Evolutionary conservation across 2,797 vertebrate genomes (phyloP), one percentile per base, ranked within the genome.

Genomic region (Aldrovandia affinis): DNA sequence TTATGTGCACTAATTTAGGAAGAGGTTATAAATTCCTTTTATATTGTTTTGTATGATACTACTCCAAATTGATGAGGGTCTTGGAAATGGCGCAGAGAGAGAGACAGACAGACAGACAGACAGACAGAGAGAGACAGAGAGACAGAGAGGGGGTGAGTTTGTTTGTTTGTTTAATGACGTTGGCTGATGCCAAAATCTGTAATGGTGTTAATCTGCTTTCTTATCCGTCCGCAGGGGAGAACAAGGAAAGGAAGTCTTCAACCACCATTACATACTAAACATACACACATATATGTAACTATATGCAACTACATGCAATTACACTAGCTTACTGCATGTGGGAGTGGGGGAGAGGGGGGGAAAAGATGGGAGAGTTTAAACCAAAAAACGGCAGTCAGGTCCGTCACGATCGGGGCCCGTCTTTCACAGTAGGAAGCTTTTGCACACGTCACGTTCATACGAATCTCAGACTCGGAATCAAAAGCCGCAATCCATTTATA

Each of bases 401-500:
- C 68, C 33, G 36, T n/a, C 33, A 59, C 50, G 70, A 83, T 59
- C 33, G 15, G 36, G 15, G 44, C 80, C 80, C 18, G 25, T 44
- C 57, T 81, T 36, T 42, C 3, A 52, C 18, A 28, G 25, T 22
- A 10, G 59, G 80, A 3, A 44, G 28, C 25, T 52, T 83, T 50
- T 83, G 68, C 82, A 83, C 63, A 55, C 28, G 68, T 52, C 68
- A 52, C 54, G 39, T 57, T 63, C 20, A n/a, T 78, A 83, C 42
- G 63, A 83, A 83, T 78, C 82, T 44, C 50, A 75, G 68, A 39
- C 36, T 15, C n/a, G 30, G 63, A 82, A 82, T 73, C 81, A 82
- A 82, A 73, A 33, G 44, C 63, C 14, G 25, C 9, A 7, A n/a
- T 83, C 82, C 78, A 83, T 83, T 83, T 83, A 42, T 78, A 83